A percentile compares a stretch with the other conserved stretches of the same genome.
These are phyloP conservation scores for Ochotona princeps DNA, from an alignment of 2,113 vertebrate species.

Conservation along the genomic window DNA sequence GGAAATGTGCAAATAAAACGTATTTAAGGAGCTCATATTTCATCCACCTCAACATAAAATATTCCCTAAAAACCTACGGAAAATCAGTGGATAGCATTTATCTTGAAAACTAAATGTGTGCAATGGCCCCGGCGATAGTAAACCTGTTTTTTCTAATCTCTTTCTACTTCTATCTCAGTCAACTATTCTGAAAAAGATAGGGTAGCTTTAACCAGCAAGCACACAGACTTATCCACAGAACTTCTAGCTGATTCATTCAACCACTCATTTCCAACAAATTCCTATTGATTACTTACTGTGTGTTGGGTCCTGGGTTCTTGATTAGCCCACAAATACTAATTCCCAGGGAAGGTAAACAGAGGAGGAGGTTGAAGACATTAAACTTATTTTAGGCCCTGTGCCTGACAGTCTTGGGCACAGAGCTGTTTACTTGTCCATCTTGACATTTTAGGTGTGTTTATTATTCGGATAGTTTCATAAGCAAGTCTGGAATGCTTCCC, in stretches of 20 bases:
- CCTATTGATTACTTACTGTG: neutral
- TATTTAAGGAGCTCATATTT: neutral
- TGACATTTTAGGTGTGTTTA: constrained; percentile 58
- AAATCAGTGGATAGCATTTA: neutral
- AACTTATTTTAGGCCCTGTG: neutral
- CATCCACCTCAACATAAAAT: neutral
- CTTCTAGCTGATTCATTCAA: neutral
- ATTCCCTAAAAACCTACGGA: neutral
- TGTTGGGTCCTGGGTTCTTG: neutral
- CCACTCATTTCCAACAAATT: constrained; percentile 14
- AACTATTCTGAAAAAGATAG: neutral
- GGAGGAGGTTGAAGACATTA: neutral
- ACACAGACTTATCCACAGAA: neutral
- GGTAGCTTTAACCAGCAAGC: neutral
- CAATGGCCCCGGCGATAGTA: neutral
- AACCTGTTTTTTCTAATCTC: neutral
- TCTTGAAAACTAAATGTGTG: neutral
- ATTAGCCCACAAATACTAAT: neutral
- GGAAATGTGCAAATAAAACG: constrained; percentile 49
- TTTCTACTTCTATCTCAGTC: neutral
- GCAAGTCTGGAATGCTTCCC: constrained; percentile 13
- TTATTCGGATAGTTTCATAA: constrained; percentile 43
- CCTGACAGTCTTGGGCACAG: neutral
- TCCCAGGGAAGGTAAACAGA: constrained; percentile 3
- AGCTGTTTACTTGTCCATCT: constrained; percentile 27